Percentiles rank a stretch among this genome's conserved stretches.
These are phyloP conservation scores for Vultur gryphus DNA, from an alignment of 2,797 vertebrate genomes.

Conservation along the genomic window DNA sequence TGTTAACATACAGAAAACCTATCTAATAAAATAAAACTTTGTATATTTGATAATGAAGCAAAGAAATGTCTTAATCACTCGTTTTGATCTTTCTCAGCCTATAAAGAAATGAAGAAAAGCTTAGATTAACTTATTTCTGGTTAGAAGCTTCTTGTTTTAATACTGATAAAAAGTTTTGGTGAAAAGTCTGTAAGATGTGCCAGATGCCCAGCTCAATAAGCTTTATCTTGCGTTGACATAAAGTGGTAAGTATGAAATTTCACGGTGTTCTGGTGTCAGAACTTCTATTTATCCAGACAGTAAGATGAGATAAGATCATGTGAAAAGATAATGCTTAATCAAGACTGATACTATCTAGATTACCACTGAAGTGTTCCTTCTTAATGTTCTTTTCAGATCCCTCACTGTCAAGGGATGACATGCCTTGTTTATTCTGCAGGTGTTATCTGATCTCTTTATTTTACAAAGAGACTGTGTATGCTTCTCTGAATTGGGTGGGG, in stretches of 20 bases:
- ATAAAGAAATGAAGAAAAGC: neutral
- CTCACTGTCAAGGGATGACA: neutral
- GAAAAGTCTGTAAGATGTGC: neutral
- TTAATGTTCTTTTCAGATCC: neutral
- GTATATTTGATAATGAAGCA: constrained; percentile 55
- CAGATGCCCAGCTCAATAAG: neutral
- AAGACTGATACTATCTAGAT: neutral
- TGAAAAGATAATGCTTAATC: no score
- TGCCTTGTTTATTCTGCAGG: neutral
- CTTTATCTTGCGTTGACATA: neutral
- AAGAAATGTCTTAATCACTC: constrained; percentile 44
- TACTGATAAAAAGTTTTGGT: neutral
- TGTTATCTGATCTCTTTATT: neutral
- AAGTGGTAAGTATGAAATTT: neutral
- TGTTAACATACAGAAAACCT: constrained; percentile 34
- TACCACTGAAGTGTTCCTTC: neutral
- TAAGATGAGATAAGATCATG: neutral
- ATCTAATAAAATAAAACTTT: constrained; percentile 58
- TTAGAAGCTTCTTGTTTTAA: neutral
- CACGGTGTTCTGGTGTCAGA: neutral
- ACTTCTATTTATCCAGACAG: neutral
- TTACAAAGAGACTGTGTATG: neutral
- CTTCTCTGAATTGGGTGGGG: neutral
- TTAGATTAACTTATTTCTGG: neutral
- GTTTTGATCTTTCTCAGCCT: constrained; percentile 7